phyloP scores from a whole-genome alignment of 1,140 invertebrate species.

The Temnothorax nylanderi region DNA sequence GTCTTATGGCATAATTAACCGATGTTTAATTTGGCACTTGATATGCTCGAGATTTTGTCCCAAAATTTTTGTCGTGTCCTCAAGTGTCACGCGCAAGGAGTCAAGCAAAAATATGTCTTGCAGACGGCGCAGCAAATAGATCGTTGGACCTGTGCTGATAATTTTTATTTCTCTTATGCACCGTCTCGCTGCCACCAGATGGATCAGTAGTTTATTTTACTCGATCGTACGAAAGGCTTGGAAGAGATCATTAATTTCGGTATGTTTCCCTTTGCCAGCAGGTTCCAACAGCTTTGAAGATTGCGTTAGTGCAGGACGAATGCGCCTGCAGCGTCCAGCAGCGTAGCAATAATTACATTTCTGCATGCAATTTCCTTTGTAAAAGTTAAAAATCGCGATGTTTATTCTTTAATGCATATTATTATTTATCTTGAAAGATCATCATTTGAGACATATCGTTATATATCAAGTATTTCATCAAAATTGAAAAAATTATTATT shows the following conservation, averaged over 20 bases:
- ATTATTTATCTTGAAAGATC: neutral
- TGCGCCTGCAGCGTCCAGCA: slow-evolving; percentile 6
- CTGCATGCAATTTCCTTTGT: neutral
- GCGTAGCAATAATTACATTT: slow-evolving; percentile 8
- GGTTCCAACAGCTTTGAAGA: slow-evolving; percentile 62
- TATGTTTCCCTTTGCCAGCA: slow-evolving; percentile 55
- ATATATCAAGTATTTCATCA: neutral
- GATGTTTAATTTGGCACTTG: slow-evolving; percentile 36
- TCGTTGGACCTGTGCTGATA: neutral
- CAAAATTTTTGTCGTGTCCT: neutral
- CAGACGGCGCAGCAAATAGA: slow-evolving; percentile 11
- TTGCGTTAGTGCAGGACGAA: slow-evolving; percentile 25
- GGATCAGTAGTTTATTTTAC: slow-evolving; percentile 73
- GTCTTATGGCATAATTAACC: neutral
- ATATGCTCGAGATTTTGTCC: neutral
- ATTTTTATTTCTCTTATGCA: slow-evolving; percentile 44
- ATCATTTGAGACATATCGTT: neutral
- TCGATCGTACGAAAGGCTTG: slow-evolving; percentile 54
- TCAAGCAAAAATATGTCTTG: neutral
- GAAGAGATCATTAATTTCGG: slow-evolving; percentile 73
- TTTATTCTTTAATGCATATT: neutral
- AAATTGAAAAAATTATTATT: too few species aligned
- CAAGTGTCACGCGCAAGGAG: neutral
- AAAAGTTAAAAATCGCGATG: neutral
- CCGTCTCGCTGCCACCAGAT: slow-evolving; percentile 23